Conservation (phyloP, 2,113 vertebrate species). For the Serilophus lunatus region DNA sequence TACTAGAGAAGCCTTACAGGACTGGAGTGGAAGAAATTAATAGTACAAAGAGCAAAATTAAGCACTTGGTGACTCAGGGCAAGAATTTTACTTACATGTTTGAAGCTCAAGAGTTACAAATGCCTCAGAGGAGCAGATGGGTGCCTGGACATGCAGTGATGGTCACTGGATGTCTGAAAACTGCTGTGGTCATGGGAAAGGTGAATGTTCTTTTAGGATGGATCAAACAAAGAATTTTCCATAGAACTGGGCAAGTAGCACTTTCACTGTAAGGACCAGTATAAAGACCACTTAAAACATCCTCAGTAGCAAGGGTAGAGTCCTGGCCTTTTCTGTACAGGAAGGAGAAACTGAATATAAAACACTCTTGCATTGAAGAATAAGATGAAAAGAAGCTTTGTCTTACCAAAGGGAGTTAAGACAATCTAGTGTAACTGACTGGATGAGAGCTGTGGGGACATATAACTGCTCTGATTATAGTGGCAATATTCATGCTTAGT, state of each 20-base stretch:
- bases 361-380: not conserved
- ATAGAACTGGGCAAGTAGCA: not conserved
- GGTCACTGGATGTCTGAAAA: not conserved
- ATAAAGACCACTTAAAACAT: not conserved
- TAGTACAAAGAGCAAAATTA: not conserved
- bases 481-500: not conserved
- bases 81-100: not conserved
- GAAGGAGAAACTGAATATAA: not conserved
- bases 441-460: not conserved
- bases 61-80: fast-evolving
- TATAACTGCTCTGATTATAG: not conserved
- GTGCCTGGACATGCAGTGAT: not conserved
- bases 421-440: not conserved
- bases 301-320: not conserved
- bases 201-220: not conserved
- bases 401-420: not conserved
- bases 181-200: not conserved
- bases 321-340: not conserved
- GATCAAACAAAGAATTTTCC: not conserved
- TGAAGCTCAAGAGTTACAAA: not conserved
- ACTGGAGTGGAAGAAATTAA: not conserved
- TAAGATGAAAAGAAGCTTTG: not conserved
- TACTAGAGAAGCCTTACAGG: not conserved
- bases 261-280: not conserved
- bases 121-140: not conserved